Evolutionary conservation across 2,113 vertebrate genomes (phyloP), one percentile per base, ranked within the genome.

Genomic region (Anguilla japonica): DNA sequence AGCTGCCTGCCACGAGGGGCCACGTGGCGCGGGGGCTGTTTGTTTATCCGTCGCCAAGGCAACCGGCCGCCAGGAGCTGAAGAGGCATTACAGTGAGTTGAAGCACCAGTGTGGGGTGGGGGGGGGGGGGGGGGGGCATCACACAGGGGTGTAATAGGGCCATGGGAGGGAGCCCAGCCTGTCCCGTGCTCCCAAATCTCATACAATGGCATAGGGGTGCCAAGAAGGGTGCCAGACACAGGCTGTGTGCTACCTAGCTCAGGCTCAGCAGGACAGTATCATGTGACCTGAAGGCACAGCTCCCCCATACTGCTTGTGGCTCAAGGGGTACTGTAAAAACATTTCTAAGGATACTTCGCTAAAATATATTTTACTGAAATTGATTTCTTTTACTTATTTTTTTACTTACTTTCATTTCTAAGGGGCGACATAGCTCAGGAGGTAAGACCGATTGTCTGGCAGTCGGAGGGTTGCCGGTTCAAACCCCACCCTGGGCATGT

Each of bases 11-110:
- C 39, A 4, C 18, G 50, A 34, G 50, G 40, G 82, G 34, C 80
- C 56, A 63, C 41, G 15, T 16, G 83, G n/a, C 18, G 46, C 71
- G 20, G 71, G 3, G n/a, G 20, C 78, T 89, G 86, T 88, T 87
- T 90, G 87, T 90, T 88, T 88, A 57, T 41, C 80, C 26, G 71
- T 83, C 85, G 83, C 87, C 34, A 57, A 82, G 88, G 41, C 60
- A 88, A 81, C 11, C 26, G 41, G 46, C 63, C 57, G 78, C 78
- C 34, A 81, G 46, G 34, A 78, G 75, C 46, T 85, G 82, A 67
- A 50, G 85, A n/a, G 82, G 79, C 71, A 43, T 2, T n/a, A 41
- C 79, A 3, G 60, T 39, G 9, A 41, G 29, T 22, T 46, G 43
- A 8, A 16, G 57, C 84, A 34, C 41, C 46, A 80, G 75, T 41